Conservation (phyloP, 2,888 invertebrate genomes). For the Argyra leucocephala region DNA sequence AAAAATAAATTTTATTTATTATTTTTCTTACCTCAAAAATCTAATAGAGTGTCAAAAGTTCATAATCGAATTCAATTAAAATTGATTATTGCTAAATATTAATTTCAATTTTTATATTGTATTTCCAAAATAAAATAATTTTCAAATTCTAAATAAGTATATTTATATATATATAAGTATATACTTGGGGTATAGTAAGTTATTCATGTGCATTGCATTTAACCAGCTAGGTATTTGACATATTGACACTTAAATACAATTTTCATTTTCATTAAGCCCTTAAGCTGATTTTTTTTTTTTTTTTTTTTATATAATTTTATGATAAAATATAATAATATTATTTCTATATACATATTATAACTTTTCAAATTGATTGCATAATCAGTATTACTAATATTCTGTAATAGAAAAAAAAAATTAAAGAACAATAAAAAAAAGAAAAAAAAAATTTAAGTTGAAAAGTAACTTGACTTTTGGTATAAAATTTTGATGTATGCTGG, state of each 20-base stretch:
- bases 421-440: background rate
- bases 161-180: too few species aligned
- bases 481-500: background rate
- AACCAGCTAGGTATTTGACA: background rate
- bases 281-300: background rate
- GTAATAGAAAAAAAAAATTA: background rate
- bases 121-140: too few species aligned
- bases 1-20: too few species aligned
- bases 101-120: too few species aligned
- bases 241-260: background rate
- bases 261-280: background rate
- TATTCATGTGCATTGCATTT: background rate
- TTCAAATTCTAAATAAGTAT: too few species aligned
- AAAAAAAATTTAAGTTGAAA: background rate
- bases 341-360: background rate
- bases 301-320: background rate
- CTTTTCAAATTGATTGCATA: background rate
- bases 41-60: too few species aligned
- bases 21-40: too few species aligned
- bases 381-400: background rate
- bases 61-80: too few species aligned
- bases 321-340: background rate
- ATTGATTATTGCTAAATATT: too few species aligned
- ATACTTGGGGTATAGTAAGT: too few species aligned
- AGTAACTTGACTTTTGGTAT: background rate